Evolutionary conservation across 2,113 vertebrate species (phyloP).

Genomic region (Asarcornis scutulata): DNA sequence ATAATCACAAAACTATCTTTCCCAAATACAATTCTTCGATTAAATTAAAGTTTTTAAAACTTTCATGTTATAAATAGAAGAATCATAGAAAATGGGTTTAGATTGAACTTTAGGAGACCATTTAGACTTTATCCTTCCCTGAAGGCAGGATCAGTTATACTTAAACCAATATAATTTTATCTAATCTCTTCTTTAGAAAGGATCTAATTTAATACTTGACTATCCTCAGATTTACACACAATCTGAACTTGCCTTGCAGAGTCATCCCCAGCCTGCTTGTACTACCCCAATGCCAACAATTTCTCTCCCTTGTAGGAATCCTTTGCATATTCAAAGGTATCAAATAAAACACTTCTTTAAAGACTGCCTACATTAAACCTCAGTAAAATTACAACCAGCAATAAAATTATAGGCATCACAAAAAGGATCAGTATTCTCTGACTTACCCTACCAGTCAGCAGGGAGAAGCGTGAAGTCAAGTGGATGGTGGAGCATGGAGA

Average conservation of each 20-base stretch:
- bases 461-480: background rate
- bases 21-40: background rate
- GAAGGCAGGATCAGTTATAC: background rate
- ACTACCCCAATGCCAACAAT: background rate
- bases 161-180: background rate
- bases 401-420: background rate
- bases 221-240: background rate
- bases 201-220: background rate
- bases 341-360: background rate
- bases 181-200: background rate
- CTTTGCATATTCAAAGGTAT: background rate
- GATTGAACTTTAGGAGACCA: background rate
- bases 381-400: background rate
- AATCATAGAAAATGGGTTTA: background rate
- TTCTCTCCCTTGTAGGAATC: background rate
- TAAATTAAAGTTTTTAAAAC: rapidly evolving
- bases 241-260: background rate
- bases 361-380: background rate
- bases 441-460: constrained; percentile 35
- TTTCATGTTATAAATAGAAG: background rate
- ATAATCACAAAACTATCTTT: background rate
- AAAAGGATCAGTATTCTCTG: background rate
- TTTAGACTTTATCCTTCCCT: background rate
- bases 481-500: background rate
- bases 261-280: background rate